Base-by-base conservation (phyloP, 2,113 vertebrate genomes). In the Epinephelus cyanopodus region DNA sequence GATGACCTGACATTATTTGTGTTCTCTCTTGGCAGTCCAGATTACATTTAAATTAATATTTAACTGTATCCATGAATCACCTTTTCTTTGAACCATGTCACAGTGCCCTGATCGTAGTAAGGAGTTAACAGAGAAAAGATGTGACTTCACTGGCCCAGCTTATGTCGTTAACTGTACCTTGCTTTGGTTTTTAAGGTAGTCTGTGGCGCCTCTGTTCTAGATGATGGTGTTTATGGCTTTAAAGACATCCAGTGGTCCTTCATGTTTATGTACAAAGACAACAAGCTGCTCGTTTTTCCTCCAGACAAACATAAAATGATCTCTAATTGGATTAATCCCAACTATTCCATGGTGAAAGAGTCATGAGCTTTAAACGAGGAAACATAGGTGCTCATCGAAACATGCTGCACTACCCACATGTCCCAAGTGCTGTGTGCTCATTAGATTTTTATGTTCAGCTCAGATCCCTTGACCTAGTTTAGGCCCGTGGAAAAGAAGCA, bases 351-450 rank as follows among this genome's bases (percentile, higher is more conserved):
- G 63, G 48, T 58, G 39, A 68, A 67, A 65, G 8, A 53, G 17
- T 42, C 60, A 80, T 63, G n/a, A 62, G 58, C 57, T 74, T 63
- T 74, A 75, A 81, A 42, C 70, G 45, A 65, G 58, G 70, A 79
- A 79, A 78, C 48, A n/a, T 29, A 27, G 48, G 70, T 82, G 61
- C 58, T 81, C 61, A 83, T 81, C 45, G 74, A 81, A 89, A 79
- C 3, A 42, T 58, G 70, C 14, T 70, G 72, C 65, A 52, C 37
- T 81, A 14, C 21, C 74, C 74, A 25, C 76, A 85, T 75, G 69
- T 84, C 82, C 87, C 90, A 74, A 79, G 68, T 79, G 89, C 79
- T 82, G 68, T 73, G 81, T 80, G 77, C 87, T 92, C 87, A 91
- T 93, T 90, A 78, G 63, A 81, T 69, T 86, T 88, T 90, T 74